Evolutionary conservation across 2,113 vertebrate species (phyloP), one percentile per base, ranked within the genome.

Genomic region (Irena cyanogastra): DNA sequence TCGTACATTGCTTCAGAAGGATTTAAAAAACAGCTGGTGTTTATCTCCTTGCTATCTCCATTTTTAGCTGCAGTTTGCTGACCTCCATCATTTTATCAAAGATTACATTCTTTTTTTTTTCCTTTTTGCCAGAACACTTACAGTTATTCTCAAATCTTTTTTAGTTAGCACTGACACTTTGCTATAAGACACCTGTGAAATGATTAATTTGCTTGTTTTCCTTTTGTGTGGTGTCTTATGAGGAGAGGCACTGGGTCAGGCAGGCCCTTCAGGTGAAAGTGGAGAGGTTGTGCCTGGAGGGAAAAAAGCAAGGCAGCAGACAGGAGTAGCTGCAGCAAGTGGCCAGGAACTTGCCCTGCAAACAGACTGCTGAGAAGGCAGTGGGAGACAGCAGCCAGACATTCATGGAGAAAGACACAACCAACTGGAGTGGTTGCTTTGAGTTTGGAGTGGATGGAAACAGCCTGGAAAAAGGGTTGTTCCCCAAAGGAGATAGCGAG

Each of bases 61-160:
- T 92, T 97, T 93, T 94, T 97, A 97, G 93, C 95, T 90, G 72
- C 83, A 95, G 83, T 89, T 96, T 92, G 89, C 65, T 93, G 94
- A 95, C 94, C 95, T 89, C 87, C 80, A 92, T 63, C 17, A 56
- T 80, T 93, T 90, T 74, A 92, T 83, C 89, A 78, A 88, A 83
- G 86, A 88, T 77, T 92, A 42, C 35, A 45, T 93, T 93, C 7
- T 17, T 24, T 16, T 71, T 68, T 50, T 74, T 60, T 64, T 41
- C 13, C 4, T 42, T 61, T 44, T 68, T 75, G 16, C 90, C 76
- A 94, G 72, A 93, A 84, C 52, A 81, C 39, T 94, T 90, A 90
- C 52, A 88, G 64, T 49, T 90, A 94, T 79, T 94, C 42, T 89
- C 45, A 74, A 81, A 64, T 87, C 44, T 89, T 86, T 92, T 93